Evolutionary conservation across 2,797 vertebrate genomes (phyloP), one percentile per base, ranked within the genome.

Genomic region (Acipenser transmontanus): DNA sequence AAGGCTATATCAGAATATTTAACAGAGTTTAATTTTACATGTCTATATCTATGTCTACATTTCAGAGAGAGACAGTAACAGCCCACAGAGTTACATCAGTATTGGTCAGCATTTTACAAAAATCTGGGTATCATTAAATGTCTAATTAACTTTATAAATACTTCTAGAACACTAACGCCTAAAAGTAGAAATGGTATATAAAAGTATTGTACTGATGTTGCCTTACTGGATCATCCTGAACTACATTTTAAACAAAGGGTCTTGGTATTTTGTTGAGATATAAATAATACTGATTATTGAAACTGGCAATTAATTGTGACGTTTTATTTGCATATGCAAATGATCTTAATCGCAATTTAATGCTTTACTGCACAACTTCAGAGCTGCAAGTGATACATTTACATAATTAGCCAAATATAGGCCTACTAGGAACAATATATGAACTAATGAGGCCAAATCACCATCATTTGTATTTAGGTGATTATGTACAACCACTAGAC

Each of bases 291-390:
- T 57, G 54, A 10, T 65, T 48, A 57, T n/a, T 65, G 64, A n/a
- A 65, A 65, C 50, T 48, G 52, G 2, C 20, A 47, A 47, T 56
- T 65, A 56, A 56, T 54, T 56, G 13, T 47, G 11, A n/a, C 10
- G 47, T 7, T 47, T 6, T 6, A 65, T 56, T 65, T 47, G 17
- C 64, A 56, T 54, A 65, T 56, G 51, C 51, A 64, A 20, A 52
- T 34, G 1, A 47, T n/a, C 50, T 56, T 11, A 57, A 57, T 57
- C 50, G 11, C 13, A 57, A 47, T 47, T 65, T 56, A 47, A 65
- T 47, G 11, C 12, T 54, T 9, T 12, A 52, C 50, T 20, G 62
- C 49, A 17, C 11, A 63, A 13, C 47, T 8, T 0, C 49, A 56
- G 0, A 12, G n/a, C 7, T 7, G 11, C 8, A 6, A 7, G 17